Evolutionary conservation across 1,140 invertebrate species (phyloP).

Genomic region (Neuroterus valhalla): DNA sequence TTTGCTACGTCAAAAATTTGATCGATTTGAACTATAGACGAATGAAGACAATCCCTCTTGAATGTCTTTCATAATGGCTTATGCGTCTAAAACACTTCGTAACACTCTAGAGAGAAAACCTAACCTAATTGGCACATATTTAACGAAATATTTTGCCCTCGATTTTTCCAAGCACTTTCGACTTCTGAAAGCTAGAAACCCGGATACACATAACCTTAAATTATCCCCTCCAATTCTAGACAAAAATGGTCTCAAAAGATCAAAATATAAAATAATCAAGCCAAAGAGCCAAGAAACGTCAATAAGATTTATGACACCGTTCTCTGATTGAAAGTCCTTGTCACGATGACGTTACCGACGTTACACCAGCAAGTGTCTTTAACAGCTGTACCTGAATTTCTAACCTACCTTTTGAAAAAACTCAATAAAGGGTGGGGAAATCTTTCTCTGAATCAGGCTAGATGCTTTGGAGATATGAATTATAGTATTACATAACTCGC

Average conservation of each 20-base stretch:
- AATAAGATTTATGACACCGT: slow-evolving; percentile 9
- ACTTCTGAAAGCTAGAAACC: too few species aligned
- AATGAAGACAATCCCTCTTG: too few species aligned
- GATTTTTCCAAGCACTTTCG: too few species aligned
- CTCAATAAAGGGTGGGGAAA: neutral
- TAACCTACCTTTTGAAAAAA: slow-evolving; percentile 10
- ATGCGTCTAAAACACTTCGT: too few species aligned
- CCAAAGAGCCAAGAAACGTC: slow-evolving; percentile 12
- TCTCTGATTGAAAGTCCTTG: slow-evolving; percentile 29
- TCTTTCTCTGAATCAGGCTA: neutral
- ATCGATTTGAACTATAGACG: too few species aligned
- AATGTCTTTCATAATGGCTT: too few species aligned
- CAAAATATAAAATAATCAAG: slow-evolving; percentile 3
- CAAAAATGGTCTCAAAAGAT: neutral
- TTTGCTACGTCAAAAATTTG: too few species aligned
- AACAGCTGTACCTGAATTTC: slow-evolving; percentile 22
- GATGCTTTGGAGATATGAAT: neutral
- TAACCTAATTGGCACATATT: too few species aligned
- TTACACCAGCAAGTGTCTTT: neutral
- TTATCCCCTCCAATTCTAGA: too few species aligned
- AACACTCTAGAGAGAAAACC: too few species aligned
- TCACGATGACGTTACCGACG: slow-evolving; percentile 21
- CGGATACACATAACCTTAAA: too few species aligned
- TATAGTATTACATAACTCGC: neutral
- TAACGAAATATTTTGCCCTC: too few species aligned